A percentile compares a stretch with the other conserved stretches of the same genome.
phyloP scores from a whole-genome alignment of 2,888 invertebrate species.

The Chrysina gloriosa region DNA sequence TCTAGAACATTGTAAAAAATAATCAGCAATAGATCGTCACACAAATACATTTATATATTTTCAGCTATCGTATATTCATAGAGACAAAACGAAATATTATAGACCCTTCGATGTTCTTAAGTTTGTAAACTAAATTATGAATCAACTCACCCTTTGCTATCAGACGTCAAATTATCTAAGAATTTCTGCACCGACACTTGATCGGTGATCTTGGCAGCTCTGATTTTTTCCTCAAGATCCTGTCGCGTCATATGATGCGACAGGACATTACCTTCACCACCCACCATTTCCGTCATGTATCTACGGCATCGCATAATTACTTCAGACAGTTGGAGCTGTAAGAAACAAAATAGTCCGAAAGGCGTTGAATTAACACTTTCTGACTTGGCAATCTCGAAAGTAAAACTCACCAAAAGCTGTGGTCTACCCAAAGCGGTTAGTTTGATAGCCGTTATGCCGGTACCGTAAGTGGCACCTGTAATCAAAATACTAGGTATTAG shows the following conservation, averaged over 20 bases:
- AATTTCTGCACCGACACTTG: constrained; percentile 88
- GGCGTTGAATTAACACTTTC: background rate
- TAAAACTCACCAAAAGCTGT: constrained; percentile 88
- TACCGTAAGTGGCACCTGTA: constrained; percentile 90
- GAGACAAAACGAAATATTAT: no score
- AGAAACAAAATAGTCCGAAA: background rate
- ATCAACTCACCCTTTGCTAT: constrained; percentile 92
- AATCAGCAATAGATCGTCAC: constrained; percentile 6
- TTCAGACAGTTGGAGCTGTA: constrained; percentile 95
- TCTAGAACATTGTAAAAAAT: constrained; percentile 29
- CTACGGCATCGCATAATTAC: constrained; percentile 95
- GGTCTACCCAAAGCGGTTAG: constrained; percentile 97
- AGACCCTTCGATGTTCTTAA: no score
- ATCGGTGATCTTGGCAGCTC: constrained; percentile 75
- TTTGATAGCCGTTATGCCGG: constrained; percentile 97
- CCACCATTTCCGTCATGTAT: constrained; percentile 93
- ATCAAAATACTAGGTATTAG: constrained; percentile 53
- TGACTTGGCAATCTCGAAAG: constrained; percentile 7
- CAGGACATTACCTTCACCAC: constrained; percentile 87
- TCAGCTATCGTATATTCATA: no score
- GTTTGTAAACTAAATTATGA: no score
- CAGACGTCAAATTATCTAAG: constrained; percentile 90
- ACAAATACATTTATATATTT: no score
- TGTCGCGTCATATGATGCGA: constrained; percentile 89
- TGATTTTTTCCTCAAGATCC: constrained; percentile 87